A percentile compares a stretch with the other conserved stretches of the same genome.
Evolutionary conservation across 2,797 vertebrate species (phyloP).

Genomic region (Diplodus puntazzo): DNA sequence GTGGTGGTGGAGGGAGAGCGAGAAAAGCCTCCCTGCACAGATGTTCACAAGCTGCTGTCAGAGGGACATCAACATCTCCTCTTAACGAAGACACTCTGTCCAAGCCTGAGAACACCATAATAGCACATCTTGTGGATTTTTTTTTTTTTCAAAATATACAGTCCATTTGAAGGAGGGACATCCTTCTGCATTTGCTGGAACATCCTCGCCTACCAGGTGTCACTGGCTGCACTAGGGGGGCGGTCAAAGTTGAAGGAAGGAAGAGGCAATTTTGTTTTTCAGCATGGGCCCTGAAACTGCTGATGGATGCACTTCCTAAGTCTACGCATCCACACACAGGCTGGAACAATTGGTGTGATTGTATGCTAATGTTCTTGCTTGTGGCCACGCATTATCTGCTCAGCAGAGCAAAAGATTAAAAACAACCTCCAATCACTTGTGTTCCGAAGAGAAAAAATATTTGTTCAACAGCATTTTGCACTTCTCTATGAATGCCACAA

Average conservation of each 20-base stretch:
- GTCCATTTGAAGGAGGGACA: constrained; percentile 48
- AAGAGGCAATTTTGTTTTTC: constrained; percentile 81
- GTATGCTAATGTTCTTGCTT: constrained; percentile 78
- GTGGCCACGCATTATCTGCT: constrained; percentile 79
- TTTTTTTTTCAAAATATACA: constrained; percentile 37
- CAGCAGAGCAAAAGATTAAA: constrained; percentile 80
- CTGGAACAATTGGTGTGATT: constrained; percentile 70
- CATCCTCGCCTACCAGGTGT: constrained; percentile 76
- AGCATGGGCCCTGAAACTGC: constrained; percentile 74
- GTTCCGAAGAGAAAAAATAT: constrained; percentile 68
- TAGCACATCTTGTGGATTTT: constrained; percentile 19
- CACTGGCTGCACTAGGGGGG: constrained; percentile 55
- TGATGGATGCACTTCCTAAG: constrained; percentile 81
- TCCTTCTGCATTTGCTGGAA: constrained; percentile 53
- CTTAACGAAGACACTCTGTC: constrained; percentile 43
- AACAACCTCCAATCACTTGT: constrained; percentile 72
- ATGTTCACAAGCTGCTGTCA: constrained; percentile 87
- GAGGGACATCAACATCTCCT: constrained; percentile 46
- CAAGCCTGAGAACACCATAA: constrained; percentile 25
- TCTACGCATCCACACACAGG: constrained; percentile 56
- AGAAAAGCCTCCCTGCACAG: constrained; percentile 70
- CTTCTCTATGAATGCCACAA: constrained; percentile 75
- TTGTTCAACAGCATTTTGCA: constrained; percentile 80
- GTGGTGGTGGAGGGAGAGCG: not conserved
- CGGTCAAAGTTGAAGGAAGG: constrained; percentile 81